Conservation (phyloP, 1,140 invertebrate species). For the Diploscapter pachys region DNA sequence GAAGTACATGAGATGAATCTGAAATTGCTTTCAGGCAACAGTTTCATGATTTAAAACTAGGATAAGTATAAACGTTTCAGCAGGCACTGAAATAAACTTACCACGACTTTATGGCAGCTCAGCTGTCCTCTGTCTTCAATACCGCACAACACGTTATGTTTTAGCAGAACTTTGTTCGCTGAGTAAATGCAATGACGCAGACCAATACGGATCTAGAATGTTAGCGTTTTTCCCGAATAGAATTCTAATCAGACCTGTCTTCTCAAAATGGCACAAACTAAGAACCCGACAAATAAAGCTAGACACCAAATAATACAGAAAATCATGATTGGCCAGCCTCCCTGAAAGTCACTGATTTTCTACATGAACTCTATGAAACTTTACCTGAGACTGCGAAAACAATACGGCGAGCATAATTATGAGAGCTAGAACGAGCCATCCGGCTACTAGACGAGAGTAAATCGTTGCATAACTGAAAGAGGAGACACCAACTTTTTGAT, state of each 20-base stretch:
- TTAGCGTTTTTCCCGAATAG: not conserved
- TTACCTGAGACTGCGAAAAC: slow-evolving; percentile 18
- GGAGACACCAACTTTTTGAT: not conserved
- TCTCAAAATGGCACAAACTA: slow-evolving; percentile 29
- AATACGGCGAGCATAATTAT: slow-evolving; percentile 8
- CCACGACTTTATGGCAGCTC: slow-evolving; percentile 35
- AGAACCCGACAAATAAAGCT: slow-evolving; percentile 24
- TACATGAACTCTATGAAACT: not conserved
- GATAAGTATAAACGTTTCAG: not conserved
- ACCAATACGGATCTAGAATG: slow-evolving; percentile 28
- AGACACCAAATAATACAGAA: slow-evolving; percentile 28
- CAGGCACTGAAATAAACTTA: not conserved
- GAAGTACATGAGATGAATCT: slow-evolving; percentile 35
- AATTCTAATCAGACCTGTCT: not conserved
- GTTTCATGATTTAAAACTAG: not conserved
- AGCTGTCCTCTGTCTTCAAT: slow-evolving; percentile 34
- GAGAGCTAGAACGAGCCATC: slow-evolving; percentile 28
- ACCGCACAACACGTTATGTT: slow-evolving; percentile 27
- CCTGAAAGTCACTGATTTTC: not conserved
- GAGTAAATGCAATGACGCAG: slow-evolving; percentile 28
- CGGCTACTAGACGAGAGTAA: slow-evolving; percentile 26
- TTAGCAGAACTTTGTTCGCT: slow-evolving; percentile 28
- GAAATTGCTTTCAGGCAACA: not conserved
- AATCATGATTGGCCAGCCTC: slow-evolving; percentile 33
- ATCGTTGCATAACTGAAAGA: slow-evolving; percentile 23